phyloP scores from a whole-genome alignment of 23 tunicate genomes.

The Corella eumyota region DNA sequence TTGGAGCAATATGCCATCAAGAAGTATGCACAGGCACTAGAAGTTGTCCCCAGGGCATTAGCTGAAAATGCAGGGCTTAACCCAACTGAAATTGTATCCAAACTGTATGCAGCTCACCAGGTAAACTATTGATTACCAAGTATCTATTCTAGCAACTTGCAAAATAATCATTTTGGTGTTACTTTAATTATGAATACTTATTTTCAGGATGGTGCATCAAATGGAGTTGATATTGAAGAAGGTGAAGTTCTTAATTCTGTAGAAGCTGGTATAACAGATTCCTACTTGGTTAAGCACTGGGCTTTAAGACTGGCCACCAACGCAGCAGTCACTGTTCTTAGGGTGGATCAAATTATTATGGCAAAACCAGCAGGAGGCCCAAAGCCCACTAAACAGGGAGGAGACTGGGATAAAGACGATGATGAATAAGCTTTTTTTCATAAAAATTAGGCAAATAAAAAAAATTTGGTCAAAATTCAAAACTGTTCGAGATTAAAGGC shows the following conservation, averaged over 20 bases:
- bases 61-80: constrained; percentile 95
- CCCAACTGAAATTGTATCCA: constrained; percentile 86
- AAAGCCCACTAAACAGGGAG: constrained; percentile 83
- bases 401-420: constrained; percentile 90
- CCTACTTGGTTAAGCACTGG: constrained; percentile 91
- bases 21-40: constrained; percentile 80
- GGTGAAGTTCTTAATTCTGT: constrained; percentile 72
- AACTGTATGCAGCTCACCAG: constrained; percentile 86
- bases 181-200: too few species aligned
- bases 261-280: constrained; percentile 64
- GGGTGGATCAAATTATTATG: constrained; percentile 96
- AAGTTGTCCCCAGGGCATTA: constrained; percentile 81
- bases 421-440: too few species aligned
- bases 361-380: constrained; percentile 98
- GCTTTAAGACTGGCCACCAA: constrained; percentile 76
- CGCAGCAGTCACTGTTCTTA: constrained; percentile 89
- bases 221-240: constrained; percentile 84
- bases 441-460: too few species aligned
- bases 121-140: constrained; percentile 1
- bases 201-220: constrained; percentile 38
- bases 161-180: too few species aligned
- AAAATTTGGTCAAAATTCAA: too few species aligned
- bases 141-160: not conserved
- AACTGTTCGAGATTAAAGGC: too few species aligned
- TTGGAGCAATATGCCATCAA: constrained; percentile 96